phyloP scores from a whole-genome alignment of 2,797 vertebrate species.

The Emydoidea blandingii region DNA sequence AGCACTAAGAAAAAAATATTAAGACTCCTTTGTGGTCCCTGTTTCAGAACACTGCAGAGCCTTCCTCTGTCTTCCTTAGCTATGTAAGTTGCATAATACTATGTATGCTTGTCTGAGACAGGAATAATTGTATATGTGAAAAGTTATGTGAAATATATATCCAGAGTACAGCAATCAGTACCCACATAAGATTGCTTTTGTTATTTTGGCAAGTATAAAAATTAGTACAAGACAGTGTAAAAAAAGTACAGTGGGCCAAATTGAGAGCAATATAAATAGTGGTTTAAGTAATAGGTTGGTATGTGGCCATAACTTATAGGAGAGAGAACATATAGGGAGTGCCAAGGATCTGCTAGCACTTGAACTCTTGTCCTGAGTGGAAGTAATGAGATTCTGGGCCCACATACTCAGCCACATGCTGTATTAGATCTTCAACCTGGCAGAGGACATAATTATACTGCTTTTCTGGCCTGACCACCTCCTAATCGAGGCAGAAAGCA shows the following conservation, averaged over 20 bases:
- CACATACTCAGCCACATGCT: neutral
- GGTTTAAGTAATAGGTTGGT: neutral
- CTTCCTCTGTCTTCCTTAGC: neutral
- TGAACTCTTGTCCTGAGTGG: neutral
- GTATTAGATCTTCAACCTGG: conserved; percentile 32
- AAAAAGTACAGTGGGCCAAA: neutral
- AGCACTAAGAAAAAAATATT: neutral
- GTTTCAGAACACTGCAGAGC: neutral
- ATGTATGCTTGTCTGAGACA: neutral
- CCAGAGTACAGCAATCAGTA: neutral
- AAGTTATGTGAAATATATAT: neutral
- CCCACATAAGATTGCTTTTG: neutral
- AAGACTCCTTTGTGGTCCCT: neutral
- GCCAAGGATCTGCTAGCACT: neutral
- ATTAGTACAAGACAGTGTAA: neutral
- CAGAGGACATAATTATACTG: neutral
- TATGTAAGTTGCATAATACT: neutral
- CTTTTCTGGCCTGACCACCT: neutral
- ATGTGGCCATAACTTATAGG: fast-evolving
- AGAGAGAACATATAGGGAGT: neutral
- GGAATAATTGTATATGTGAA: neutral
- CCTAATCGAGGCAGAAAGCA: neutral
- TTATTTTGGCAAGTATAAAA: neutral
- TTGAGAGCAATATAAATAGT: neutral
- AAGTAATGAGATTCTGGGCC: neutral